A percentile compares a stretch with the other conserved stretches of the same genome.
These are phyloP conservation scores for Norana najaformis DNA, from an alignment of 2,888 invertebrate species.

Conservation along the genomic window DNA sequence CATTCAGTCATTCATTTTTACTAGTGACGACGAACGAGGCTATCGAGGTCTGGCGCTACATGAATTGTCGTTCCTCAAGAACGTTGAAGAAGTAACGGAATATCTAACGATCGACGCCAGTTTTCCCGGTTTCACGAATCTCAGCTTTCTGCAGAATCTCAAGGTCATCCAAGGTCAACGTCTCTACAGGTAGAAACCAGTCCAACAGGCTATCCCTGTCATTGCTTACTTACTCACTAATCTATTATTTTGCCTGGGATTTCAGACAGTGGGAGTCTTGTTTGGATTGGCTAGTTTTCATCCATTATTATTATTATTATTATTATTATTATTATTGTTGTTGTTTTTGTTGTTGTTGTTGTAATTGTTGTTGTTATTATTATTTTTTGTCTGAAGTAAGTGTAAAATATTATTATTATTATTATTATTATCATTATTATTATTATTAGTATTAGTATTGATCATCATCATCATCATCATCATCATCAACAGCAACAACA, in stretches of 20 bases:
- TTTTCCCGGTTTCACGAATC: constrained; percentile 80
- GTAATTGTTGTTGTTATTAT: not conserved
- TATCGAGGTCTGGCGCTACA: not conserved
- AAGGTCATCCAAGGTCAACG: constrained; percentile 86
- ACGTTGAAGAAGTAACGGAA: constrained; percentile 23
- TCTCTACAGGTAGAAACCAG: not conserved
- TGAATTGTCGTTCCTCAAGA: constrained; percentile 10
- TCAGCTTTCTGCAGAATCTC: constrained; percentile 89
- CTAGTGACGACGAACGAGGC: not conserved
- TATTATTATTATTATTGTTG: too few relatives aligned
- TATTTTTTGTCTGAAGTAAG: too few relatives aligned
- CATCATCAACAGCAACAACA: too few relatives aligned
- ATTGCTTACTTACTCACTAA: not conserved
- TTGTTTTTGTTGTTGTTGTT: not conserved
- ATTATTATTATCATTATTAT: too few relatives aligned
- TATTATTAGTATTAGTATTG: not conserved
- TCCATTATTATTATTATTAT: too few relatives aligned
- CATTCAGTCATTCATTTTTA: not conserved
- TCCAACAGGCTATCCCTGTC: not conserved
- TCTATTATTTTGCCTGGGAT: too few relatives aligned
- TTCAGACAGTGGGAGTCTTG: too few relatives aligned
- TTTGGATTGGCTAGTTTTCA: too few relatives aligned
- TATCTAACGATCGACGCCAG: constrained; percentile 66
- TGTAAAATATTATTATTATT: too few relatives aligned
- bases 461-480: too few relatives aligned